Percentiles rank a stretch among this genome's conserved stretches.
Conservation (phyloP, 2,888 invertebrate species). For the Drosophila falleni region DNA sequence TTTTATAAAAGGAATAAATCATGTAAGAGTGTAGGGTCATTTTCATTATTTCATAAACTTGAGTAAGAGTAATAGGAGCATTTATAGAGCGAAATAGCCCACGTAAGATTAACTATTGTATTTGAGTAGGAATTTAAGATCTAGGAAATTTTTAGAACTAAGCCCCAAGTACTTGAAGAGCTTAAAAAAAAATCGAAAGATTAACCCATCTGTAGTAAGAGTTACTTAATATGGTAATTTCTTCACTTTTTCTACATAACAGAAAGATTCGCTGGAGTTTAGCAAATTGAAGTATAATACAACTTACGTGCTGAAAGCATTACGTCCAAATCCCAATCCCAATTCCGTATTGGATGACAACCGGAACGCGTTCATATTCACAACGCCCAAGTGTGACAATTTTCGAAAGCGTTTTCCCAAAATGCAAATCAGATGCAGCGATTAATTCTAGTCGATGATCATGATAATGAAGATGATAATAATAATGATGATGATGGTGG, state of each 20-base stretch:
- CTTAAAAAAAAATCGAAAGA: no score
- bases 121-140: no score
- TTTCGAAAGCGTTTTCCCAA: constrained; percentile 83
- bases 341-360: constrained; percentile 57
- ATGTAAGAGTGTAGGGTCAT: background rate
- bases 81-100: no score
- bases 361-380: constrained; percentile 74
- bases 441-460: constrained; percentile 26
- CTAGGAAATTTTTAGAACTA: no score
- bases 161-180: no score
- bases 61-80: no score
- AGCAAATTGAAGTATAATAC: constrained; percentile 84
- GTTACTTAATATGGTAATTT: no score
- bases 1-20: background rate
- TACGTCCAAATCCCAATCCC: constrained; percentile 48
- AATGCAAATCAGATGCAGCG: constrained; percentile 82
- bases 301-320: constrained; percentile 80
- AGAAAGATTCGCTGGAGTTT: constrained; percentile 84
- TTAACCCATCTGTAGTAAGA: no score
- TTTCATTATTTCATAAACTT: background rate
- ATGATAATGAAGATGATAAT: constrained; percentile 60
- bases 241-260: constrained; percentile 41
- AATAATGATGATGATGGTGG: constrained; percentile 12
- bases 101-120: no score
- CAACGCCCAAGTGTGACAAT: constrained; percentile 84